Evolutionary conservation across 2,113 vertebrate genomes (phyloP).

Genomic region (Felis catus): DNA sequence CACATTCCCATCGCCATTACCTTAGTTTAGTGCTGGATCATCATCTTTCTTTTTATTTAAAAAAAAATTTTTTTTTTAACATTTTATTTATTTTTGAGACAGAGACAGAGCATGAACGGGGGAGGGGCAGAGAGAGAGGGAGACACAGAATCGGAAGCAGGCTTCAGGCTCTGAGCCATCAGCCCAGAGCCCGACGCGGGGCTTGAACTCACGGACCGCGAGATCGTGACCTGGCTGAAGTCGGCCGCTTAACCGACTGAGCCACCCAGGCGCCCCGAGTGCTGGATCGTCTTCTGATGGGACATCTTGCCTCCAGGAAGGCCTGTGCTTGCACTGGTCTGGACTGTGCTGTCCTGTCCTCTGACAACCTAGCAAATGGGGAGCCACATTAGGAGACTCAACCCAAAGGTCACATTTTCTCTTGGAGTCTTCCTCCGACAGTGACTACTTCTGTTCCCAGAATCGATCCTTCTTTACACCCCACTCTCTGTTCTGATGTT

Average conservation of each 20-base stretch:
- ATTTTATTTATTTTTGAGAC: no score
- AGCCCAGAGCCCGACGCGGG: no score
- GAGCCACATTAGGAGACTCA: not conserved
- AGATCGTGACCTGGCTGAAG: no score
- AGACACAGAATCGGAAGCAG: no score
- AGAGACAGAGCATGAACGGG: no score
- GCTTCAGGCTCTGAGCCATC: no score
- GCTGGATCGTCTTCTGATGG: not conserved
- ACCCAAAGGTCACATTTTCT: not conserved
- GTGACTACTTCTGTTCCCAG: not conserved
- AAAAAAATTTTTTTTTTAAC: not conserved
- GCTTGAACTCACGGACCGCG: no score
- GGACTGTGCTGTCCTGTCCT: fast-evolving
- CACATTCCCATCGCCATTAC: fast-evolving
- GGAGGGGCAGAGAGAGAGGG: no score
- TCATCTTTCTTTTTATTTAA: not conserved
- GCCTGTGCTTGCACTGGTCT: not conserved
- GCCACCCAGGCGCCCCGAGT: no score
- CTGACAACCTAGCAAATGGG: not conserved
- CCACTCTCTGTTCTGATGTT: not conserved
- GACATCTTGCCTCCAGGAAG: not conserved
- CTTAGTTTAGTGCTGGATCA: not conserved
- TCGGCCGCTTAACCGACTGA: no score
- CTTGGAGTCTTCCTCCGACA: not conserved
- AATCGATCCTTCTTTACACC: not conserved